Conservation (phyloP, 2,797 vertebrate genomes). For the Triplophysa bombifrons region DNA sequence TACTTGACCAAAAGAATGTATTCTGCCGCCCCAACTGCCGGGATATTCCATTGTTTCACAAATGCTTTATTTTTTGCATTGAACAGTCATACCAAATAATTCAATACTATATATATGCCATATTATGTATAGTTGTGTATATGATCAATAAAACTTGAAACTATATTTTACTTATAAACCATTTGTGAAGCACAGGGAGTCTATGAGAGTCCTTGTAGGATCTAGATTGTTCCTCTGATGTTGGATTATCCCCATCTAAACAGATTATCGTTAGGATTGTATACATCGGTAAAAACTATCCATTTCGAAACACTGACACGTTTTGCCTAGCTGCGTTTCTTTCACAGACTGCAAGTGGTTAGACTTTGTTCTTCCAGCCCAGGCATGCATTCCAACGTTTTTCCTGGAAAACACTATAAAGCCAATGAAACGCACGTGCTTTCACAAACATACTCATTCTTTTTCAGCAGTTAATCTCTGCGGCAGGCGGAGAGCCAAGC, state of each 20-base stretch:
- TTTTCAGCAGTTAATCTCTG: constrained; percentile 33
- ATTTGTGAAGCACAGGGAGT: not conserved
- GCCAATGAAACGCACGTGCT: constrained; percentile 4
- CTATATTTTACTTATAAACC: not conserved
- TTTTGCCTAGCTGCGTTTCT: not conserved
- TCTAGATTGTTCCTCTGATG: constrained; percentile 5
- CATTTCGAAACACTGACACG: not conserved
- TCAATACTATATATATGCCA: not conserved
- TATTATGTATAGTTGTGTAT: too few species aligned
- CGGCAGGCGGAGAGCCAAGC: not conserved
- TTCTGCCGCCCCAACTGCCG: too few species aligned
- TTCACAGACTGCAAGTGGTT: not conserved
- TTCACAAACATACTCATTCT: constrained; percentile 13
- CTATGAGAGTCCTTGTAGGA: not conserved
- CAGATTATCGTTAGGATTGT: not conserved
- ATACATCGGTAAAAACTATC: not conserved
- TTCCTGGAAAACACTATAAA: constrained; percentile 29
- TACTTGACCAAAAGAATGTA: too few species aligned
- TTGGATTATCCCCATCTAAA: not conserved
- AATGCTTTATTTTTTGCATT: too few species aligned
- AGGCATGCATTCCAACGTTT: constrained; percentile 9
- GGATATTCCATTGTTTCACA: too few species aligned
- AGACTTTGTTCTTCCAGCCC: constrained; percentile 1
- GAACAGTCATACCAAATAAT: too few species aligned
- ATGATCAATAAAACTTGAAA: too few species aligned